A percentile compares a stretch with the other conserved stretches of the same genome.
phyloP scores from a whole-genome alignment of 1,140 invertebrate species.

The Doryteuthis pealeii region DNA sequence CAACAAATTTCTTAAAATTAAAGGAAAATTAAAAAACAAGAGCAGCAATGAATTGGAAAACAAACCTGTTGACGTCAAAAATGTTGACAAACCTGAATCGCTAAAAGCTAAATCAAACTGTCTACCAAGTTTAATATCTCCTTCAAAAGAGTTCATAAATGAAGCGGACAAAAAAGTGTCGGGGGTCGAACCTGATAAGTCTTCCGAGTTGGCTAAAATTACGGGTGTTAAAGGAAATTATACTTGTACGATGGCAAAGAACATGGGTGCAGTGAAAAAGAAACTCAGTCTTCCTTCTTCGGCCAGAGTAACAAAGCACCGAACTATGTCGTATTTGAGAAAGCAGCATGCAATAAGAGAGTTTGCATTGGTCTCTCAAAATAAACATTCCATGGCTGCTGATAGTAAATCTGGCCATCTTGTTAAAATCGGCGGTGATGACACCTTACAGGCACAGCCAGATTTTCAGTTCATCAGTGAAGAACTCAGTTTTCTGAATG shows the following conservation, averaged over 20 bases:
- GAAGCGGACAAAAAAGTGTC: too few species aligned
- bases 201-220: too few species aligned
- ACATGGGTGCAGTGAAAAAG: not conserved
- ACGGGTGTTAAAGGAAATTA: not conserved
- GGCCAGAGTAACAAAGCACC: not conserved
- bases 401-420: not conserved
- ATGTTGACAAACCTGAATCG: too few species aligned
- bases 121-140: too few species aligned
- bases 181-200: too few species aligned
- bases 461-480: constrained; percentile 20
- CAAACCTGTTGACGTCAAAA: too few species aligned
- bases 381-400: not conserved
- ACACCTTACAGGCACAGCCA: not conserved
- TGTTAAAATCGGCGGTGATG: not conserved
- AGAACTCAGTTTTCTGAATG: constrained; percentile 24
- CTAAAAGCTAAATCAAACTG: too few species aligned
- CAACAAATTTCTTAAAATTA: too few species aligned
- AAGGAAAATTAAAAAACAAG: too few species aligned
- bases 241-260: not conserved
- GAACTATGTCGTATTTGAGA: not conserved
- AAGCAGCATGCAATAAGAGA: not conserved
- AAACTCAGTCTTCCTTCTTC: not conserved
- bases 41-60: too few species aligned
- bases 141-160: too few species aligned
- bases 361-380: not conserved